Base-by-base conservation (phyloP, 1,140 invertebrate species). In the Aphaenogaster rudis region DNA sequence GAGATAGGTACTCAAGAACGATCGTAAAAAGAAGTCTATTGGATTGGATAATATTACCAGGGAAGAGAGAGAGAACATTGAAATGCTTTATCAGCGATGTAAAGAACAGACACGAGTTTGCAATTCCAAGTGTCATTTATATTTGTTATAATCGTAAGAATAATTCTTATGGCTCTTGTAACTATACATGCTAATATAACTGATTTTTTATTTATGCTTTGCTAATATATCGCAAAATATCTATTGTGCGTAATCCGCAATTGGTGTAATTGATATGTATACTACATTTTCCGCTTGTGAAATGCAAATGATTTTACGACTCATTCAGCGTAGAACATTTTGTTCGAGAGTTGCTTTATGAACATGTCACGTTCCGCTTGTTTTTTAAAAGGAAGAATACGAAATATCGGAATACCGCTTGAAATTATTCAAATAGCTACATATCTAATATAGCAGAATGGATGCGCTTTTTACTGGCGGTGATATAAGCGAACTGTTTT, bases 361-460 rank as follows among this genome's bases (percentile, higher is more conserved):
- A 57, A 69, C 52, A 28, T 8, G 13, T 69, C 54, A 81, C 45
- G 52, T 42, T 13, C 11, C n/a, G 11, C 8, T 45, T 39, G 42
- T 64, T 79, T 84, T n/a, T 66, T 42, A 52, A 63, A 57, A 42
- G 15, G 7, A 66, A 33, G 28, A 42, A 45, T 3, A 11, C 2
- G 6, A 13, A 6, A 45, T 52, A n/a, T 6, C 28, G 15, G 39
- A 21, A n/a, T 28, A 66, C 15, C 36, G 13, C 17, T 36, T 36
- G 72, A 66, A 79, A 79, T 86, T 66, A 86, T 86, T 86, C 74
- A 79, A 86, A 86, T 57, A 21, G 36, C 36, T 36, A 36, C 61
- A 28, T 54, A 79, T 79, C 74, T 79, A 64, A 85, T 42, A 50
- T n/a, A 64, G 2, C 15, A 39, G 39, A 85, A 64, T 77, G 11